Conservation (phyloP, 2,113 vertebrate species). For the Podiceps cristatus region DNA sequence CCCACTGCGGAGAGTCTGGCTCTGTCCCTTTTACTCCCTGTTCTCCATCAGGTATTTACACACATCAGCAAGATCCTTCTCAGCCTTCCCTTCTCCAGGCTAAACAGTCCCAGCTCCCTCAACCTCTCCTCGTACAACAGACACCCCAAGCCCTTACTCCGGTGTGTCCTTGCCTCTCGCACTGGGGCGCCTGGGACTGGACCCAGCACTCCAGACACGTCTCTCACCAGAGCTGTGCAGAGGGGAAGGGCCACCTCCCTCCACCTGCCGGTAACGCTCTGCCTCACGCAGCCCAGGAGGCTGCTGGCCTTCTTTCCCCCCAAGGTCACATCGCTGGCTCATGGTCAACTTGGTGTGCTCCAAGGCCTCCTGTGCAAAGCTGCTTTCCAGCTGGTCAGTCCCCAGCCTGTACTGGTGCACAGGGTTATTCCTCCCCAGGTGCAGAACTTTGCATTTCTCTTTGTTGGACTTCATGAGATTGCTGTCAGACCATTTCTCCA, state of each 20-base stretch:
- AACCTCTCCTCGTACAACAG: accelerated
- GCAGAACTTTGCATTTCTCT: not conserved
- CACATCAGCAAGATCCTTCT: not conserved
- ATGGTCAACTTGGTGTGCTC: not conserved
- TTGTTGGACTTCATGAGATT: not conserved
- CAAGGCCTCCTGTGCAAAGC: not conserved
- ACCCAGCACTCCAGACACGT: too few relatives aligned
- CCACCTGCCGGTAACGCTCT: accelerated
- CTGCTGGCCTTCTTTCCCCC: not conserved
- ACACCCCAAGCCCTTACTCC: not conserved
- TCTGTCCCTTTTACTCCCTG: not conserved
- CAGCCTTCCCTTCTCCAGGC: not conserved
- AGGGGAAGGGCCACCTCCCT: not conserved
- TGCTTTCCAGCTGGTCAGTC: not conserved
- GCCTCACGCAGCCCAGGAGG: not conserved
- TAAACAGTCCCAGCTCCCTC: not conserved
- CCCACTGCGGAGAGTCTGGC: not conserved
- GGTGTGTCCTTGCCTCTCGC: not conserved
- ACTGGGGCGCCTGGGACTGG: not conserved
- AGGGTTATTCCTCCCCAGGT: not conserved
- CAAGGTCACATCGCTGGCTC: not conserved
- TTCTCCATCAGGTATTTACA: not conserved
- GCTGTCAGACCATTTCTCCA: not conserved
- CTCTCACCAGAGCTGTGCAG: not conserved
- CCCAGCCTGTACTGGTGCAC: not conserved